Base-by-base conservation (phyloP, 2,888 invertebrate genomes). In the Oligia fasciuncula region DNA sequence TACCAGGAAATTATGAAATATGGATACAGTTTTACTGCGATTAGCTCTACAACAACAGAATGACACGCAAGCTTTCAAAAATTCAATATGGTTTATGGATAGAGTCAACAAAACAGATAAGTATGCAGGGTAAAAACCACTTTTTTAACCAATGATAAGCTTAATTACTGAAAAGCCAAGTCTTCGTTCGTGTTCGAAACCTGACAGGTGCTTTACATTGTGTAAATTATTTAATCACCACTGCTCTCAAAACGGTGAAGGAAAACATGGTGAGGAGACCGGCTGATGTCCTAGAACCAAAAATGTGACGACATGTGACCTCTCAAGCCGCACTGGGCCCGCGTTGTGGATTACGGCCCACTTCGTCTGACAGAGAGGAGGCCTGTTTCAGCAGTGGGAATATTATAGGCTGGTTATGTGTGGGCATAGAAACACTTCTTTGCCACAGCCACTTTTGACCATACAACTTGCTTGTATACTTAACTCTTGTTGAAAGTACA, bases 1-100 rank as follows among this genome's bases (percentile, higher is more conserved):
- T 76, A 77, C 70, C 79, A 77, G 87, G 87, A 89, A 85, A 89
- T 86, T 68, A 85, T 89, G 73, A 89, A 85, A 81, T 88, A 89
- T 88, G 83, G 70, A 81, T 46, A 76, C 74, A 75, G 68, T 86
- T 88, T 77, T 78, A 84, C 73, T 63, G 6, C 80, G 76, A 81
- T 88, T 89, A 86, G 75, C 63, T 57, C 1, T 40, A 68, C 68
- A 84, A 85, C 46, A 76, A 78, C 73, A n/a, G 17, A n/a, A 67
- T 13, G 57, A 73, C 88, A 89, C 87, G 88, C 88, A n/a, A 83
- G n/a, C 74, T 63, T 76, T 60, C 4, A 68, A 77, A 76, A 49
- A 87, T 77, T 85, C 69, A 81, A 74, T 85, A 60, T 51, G 14
- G 11, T n/a, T 54, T 68, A 49, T 54, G 0, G 49, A 62, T 63